Base-by-base conservation (phyloP, 2,797 vertebrate genomes). In the Mycteria americana region DNA sequence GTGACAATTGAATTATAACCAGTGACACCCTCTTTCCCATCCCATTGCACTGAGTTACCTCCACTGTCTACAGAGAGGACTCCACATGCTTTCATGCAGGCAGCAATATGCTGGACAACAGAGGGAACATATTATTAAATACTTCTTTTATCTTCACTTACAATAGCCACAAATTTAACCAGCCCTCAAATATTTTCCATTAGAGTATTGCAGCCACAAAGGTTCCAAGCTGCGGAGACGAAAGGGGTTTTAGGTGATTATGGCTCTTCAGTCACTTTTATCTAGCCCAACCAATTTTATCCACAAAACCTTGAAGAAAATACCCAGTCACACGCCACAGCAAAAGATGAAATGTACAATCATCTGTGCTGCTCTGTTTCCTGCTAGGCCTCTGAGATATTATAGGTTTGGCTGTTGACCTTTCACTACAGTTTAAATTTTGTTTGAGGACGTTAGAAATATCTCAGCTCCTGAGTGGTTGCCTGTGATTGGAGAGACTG, bases 141-240 rank as follows among this genome's bases (percentile, higher is more conserved):
- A 95, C 77, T 78, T 91, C 82, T 95, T 97, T 95, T 86, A 95
- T 96, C 89, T 95, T 93, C 51, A 59, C 41, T 87, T 85, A 95
- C 80, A 96, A 94, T 41, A 85, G 54, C 41, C 77, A 88, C 53
- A 69, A 88, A 92, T 81, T 83, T 39, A 84, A 91, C n/a, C 53
- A 89, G 63, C 67, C 78, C 14, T 10, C 72, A 89, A 83, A 37
- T 72, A 91, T 76, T 92, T 96, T 91, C 89, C 76, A 27, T 57
- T 12, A 67, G 45, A 85, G 28, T 60, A n/a, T 22, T 96, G 74
- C 64, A 87, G 64, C 25, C 70, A 86, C 39, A 65, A 65, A 87
- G 59, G 74, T 85, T 92, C 54, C 35, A 76, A 72, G 56, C 12
- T 50, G 28, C 4, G 3, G 51, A 91, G 48, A 77, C 68, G 62